Evolutionary conservation across 2,888 invertebrate species (phyloP).

Genomic region (Leptinotarsa haldemani): DNA sequence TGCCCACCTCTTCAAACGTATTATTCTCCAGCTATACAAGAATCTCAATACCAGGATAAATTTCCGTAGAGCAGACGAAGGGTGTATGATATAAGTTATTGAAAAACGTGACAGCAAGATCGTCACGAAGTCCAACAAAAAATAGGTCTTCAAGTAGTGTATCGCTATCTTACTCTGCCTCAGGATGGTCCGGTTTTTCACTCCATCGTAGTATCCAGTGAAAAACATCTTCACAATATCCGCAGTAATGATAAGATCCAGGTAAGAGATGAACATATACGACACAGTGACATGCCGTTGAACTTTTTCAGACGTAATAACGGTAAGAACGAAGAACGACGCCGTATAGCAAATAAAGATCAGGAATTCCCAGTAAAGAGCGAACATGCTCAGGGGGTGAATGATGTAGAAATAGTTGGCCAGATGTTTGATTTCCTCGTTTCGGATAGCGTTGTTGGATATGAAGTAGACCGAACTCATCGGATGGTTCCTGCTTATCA

Average conservation of each 20-base stretch:
- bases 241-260: constrained; percentile 33
- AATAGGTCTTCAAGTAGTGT: constrained; percentile 32
- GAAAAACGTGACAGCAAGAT: background rate
- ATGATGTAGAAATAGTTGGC: constrained; percentile 43
- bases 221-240: constrained; percentile 44
- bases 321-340: constrained; percentile 34
- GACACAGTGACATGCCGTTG: background rate
- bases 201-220: constrained; percentile 44
- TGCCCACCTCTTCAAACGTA: constrained; percentile 25
- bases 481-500: constrained; percentile 38
- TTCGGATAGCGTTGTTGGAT: constrained; percentile 41
- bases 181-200: constrained; percentile 36
- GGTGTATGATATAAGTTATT: background rate
- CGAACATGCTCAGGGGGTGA: constrained; percentile 49
- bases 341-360: constrained; percentile 39
- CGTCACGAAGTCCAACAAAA: constrained; percentile 26
- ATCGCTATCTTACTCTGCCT: constrained; percentile 30
- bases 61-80: background rate
- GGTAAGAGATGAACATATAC: constrained; percentile 8
- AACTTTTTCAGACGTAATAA: constrained; percentile 25
- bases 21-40: constrained; percentile 14
- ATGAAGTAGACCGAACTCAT: constrained; percentile 37
- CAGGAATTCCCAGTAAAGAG: constrained; percentile 34
- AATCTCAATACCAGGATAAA: background rate
- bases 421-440: constrained; percentile 46